A percentile compares a stretch with the other conserved stretches of the same genome.
These are phyloP conservation scores for Salmo trutta DNA, from an alignment of 2,797 vertebrate species.

Conservation along the genomic window DNA sequence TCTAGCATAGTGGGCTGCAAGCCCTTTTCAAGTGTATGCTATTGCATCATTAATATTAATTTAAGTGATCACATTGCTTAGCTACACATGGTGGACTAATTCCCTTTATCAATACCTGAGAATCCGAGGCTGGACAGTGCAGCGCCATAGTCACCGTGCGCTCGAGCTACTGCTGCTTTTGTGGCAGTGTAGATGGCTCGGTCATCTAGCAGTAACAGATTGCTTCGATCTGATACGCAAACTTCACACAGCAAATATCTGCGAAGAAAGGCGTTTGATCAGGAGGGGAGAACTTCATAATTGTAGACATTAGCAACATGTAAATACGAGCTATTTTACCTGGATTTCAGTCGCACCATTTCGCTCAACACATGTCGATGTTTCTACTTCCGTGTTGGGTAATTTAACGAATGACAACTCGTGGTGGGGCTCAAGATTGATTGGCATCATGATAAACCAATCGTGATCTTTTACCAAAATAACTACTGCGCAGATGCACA, in stretches of 20 bases:
- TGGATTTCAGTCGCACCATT: conserved; percentile 78
- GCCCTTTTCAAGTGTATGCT: too few species aligned
- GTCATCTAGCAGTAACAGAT: conserved; percentile 83
- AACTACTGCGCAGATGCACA: not conserved
- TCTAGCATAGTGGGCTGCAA: too few species aligned
- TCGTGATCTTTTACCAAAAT: not conserved
- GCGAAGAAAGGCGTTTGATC: not conserved
- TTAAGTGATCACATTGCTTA: too few species aligned
- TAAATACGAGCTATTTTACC: conserved; percentile 51
- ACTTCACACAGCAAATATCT: conserved; percentile 94
- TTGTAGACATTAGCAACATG: not conserved
- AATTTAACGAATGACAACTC: not conserved
- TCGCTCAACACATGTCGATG: not conserved
- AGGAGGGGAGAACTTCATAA: not conserved
- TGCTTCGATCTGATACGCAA: conserved; percentile 78
- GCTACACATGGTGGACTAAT: too few species aligned
- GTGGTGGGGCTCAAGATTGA: not conserved
- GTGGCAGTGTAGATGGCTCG: conserved; percentile 71
- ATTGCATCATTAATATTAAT: too few species aligned
- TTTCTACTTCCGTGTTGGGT: conserved; percentile 27
- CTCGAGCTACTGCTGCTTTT: conserved; percentile 73
- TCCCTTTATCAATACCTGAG: conserved; percentile 65
- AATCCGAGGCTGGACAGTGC: conserved; percentile 81
- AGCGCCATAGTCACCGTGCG: conserved; percentile 88
- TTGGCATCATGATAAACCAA: not conserved